These are phyloP conservation scores for Serinus canaria DNA, from an alignment of 2,113 vertebrate species.

Conservation along the genomic window DNA sequence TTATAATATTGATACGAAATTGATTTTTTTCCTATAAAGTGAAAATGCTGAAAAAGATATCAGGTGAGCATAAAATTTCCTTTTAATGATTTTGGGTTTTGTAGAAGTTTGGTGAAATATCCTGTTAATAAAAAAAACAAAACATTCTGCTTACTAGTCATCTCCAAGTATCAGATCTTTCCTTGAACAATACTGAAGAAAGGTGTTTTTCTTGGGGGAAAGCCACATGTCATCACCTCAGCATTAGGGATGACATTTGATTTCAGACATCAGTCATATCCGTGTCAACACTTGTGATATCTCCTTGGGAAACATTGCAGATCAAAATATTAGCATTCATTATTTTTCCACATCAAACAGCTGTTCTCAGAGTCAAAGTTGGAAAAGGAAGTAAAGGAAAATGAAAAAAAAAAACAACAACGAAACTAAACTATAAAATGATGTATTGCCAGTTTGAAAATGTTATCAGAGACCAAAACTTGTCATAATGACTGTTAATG, in stretches of 20 bases:
- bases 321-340: slow-evolving; percentile 34
- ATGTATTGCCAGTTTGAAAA: not conserved
- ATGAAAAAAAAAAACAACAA: not conserved
- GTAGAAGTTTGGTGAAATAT: not conserved
- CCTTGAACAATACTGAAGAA: fast-evolving
- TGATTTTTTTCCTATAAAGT: not conserved
- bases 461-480: not conserved
- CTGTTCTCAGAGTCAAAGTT: not conserved
- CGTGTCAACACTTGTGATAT: not conserved
- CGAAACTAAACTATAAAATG: not conserved
- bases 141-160: not conserved
- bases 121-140: not conserved
- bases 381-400: not conserved
- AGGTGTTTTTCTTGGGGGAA: not conserved
- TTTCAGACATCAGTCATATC: slow-evolving; percentile 14
- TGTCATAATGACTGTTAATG: slow-evolving; percentile 39
- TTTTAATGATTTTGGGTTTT: not conserved
- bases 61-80: not conserved
- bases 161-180: not conserved
- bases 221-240: not conserved
- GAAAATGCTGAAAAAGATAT: not conserved
- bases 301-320: not conserved
- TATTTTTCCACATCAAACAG: not conserved
- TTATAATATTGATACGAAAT: not conserved
- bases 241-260: not conserved